Evolutionary conservation across 2,888 invertebrate genomes (phyloP).

Genomic region (Mesopsocus fuscifrons): DNA sequence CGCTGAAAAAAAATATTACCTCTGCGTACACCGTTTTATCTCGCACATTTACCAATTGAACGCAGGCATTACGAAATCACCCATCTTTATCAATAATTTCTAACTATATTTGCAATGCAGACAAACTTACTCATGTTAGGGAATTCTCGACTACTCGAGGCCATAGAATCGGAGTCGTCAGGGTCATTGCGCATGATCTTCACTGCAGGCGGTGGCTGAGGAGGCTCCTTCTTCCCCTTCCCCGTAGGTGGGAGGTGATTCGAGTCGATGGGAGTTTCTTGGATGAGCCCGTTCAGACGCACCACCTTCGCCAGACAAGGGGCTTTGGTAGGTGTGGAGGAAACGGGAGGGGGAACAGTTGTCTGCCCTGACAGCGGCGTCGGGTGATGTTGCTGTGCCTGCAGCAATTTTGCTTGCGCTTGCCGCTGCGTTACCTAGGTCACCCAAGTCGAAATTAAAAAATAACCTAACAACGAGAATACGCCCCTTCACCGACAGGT

Average conservation of each 20-base stretch:
- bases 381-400: conserved; percentile 20
- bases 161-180: conserved; percentile 31
- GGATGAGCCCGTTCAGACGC: conserved; percentile 1
- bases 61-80: too few relatives aligned
- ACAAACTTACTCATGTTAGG: conserved; percentile 15
- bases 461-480: too few relatives aligned
- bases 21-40: too few relatives aligned
- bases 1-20: neutral
- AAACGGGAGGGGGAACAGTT: conserved; percentile 3
- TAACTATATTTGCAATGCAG: too few relatives aligned
- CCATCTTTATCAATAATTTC: too few relatives aligned
- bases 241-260: neutral
- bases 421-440: conserved; percentile 46
- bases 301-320: neutral
- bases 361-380: conserved; percentile 6
- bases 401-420: conserved; percentile 37
- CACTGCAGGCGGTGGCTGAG: conserved; percentile 20
- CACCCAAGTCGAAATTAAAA: conserved; percentile 8
- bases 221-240: conserved; percentile 19
- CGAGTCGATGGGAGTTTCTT: neutral
- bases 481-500: too few relatives aligned
- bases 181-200: conserved; percentile 21
- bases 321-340: conserved; percentile 11
- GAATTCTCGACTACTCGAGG: conserved; percentile 31
- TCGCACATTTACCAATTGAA: too few relatives aligned